Percentiles rank a stretch among this genome's conserved stretches.
Evolutionary conservation across 1,140 invertebrate genomes (phyloP).

Genomic region (Diplogasteroides magnus): DNA sequence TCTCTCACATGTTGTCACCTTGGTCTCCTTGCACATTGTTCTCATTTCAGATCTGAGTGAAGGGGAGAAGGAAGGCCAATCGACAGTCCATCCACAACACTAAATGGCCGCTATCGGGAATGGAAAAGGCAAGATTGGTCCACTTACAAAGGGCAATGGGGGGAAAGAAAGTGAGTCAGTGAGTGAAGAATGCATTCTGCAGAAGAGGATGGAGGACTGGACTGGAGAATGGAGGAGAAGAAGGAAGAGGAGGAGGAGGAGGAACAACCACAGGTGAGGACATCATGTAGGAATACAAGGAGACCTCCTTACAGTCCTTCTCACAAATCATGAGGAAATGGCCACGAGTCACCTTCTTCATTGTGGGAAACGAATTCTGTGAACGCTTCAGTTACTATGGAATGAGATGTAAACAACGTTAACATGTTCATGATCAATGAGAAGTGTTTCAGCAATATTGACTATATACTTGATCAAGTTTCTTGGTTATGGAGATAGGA

Average conservation of each 20-base stretch:
- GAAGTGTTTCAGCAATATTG: constrained; percentile 34
- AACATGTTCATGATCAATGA: constrained; percentile 66
- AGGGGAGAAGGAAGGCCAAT: too few species aligned
- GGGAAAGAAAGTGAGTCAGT: too few species aligned
- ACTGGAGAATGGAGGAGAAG: too few species aligned
- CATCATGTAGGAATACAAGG: background rate
- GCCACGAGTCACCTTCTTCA: constrained; percentile 84
- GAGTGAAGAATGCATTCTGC: too few species aligned
- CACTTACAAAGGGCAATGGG: too few species aligned
- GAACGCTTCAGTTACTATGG: constrained; percentile 93
- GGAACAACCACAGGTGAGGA: background rate
- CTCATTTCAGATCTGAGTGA: too few species aligned
- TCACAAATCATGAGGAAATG: constrained; percentile 22
- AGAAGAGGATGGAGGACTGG: too few species aligned
- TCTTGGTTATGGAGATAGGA: constrained; percentile 63
- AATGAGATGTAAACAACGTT: constrained; percentile 63
- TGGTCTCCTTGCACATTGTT: too few species aligned
- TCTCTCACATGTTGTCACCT: too few species aligned
- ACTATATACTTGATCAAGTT: constrained; percentile 56
- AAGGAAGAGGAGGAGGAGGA: background rate
- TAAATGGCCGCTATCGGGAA: too few species aligned
- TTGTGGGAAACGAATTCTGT: constrained; percentile 90
- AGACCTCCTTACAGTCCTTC: background rate
- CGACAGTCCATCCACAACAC: too few species aligned
- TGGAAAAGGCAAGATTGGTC: too few species aligned